These are phyloP conservation scores for Torymus auratus DNA, from an alignment of 2,888 invertebrate species.

Conservation along the genomic window DNA sequence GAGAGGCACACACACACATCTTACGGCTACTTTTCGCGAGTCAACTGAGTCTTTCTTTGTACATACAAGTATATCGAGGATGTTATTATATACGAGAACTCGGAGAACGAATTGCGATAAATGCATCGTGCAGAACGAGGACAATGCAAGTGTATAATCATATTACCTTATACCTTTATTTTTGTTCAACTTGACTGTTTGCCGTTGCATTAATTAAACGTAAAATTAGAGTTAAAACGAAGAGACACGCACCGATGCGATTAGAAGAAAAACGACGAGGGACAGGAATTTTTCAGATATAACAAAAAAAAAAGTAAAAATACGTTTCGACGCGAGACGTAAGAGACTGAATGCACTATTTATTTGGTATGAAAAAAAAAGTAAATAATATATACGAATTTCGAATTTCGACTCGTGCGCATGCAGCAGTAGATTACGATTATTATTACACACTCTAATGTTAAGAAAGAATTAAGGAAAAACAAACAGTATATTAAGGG, in stretches of 20 bases:
- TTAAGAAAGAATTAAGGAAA: conserved; percentile 8
- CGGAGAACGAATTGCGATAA: conserved; percentile 28
- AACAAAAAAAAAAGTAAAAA: conserved; percentile 26
- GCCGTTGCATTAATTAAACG: conserved; percentile 31
- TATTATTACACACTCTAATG: conserved; percentile 17
- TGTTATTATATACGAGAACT: conserved; percentile 35
- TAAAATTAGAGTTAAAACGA: conserved; percentile 28
- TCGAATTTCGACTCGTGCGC: conserved; percentile 20
- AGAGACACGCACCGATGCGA: conserved; percentile 6
- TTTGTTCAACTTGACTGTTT: conserved; percentile 45
- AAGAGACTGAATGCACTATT: conserved; percentile 49
- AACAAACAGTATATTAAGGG: conserved; percentile 21
- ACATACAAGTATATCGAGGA: conserved; percentile 39
- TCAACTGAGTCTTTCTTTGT: conserved; percentile 48
- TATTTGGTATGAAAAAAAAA: conserved; percentile 28
- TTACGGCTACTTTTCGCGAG: conserved; percentile 23
- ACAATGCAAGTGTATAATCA: conserved; percentile 36
- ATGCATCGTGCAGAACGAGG: conserved; percentile 23
- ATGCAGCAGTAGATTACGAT: conserved; percentile 31
- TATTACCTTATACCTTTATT: conserved; percentile 40
- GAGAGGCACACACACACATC: neutral
- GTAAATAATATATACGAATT: conserved; percentile 16
- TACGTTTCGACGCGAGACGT: conserved; percentile 37
- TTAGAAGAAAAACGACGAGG: conserved; percentile 1
- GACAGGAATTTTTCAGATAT: conserved; percentile 30